Evolutionary conservation across 2,888 invertebrate species (phyloP).

Genomic region (Thalpophila matura): DNA sequence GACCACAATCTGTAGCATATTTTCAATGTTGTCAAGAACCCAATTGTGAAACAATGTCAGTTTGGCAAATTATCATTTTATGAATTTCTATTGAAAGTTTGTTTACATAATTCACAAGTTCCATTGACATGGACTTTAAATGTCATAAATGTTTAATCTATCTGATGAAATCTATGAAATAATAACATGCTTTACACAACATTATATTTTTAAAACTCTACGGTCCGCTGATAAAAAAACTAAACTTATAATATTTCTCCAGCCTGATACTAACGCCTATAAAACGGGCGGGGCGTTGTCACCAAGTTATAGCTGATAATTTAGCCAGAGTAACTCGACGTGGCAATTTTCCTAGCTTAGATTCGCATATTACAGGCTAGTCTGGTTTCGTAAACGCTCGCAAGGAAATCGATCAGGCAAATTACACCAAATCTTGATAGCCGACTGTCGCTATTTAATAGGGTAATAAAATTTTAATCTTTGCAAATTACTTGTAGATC

Average conservation of each 20-base stretch:
- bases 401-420: constrained; percentile 65
- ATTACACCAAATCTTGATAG: constrained; percentile 64
- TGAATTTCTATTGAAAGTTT: too few species aligned
- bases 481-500: neutral
- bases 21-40: too few species aligned
- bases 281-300: constrained; percentile 70
- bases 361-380: constrained; percentile 62
- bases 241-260: constrained; percentile 36
- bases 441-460: constrained; percentile 27
- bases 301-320: constrained; percentile 61
- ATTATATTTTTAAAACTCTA: neutral
- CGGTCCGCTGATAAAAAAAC: neutral
- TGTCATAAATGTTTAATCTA: too few species aligned
- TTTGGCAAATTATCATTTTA: too few species aligned
- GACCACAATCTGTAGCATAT: too few species aligned
- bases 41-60: too few species aligned
- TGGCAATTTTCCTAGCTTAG: constrained; percentile 67
- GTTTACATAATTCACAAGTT: too few species aligned
- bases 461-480: constrained; percentile 31
- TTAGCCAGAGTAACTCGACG: constrained; percentile 42
- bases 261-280: constrained; percentile 47
- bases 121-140: too few species aligned
- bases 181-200: constrained; percentile 5
- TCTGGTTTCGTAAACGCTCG: constrained; percentile 70
- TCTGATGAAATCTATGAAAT: constrained; percentile 18